Evolutionary conservation across 2,113 vertebrate genomes (phyloP).

Genomic region (Diphyllodes magnificus): DNA sequence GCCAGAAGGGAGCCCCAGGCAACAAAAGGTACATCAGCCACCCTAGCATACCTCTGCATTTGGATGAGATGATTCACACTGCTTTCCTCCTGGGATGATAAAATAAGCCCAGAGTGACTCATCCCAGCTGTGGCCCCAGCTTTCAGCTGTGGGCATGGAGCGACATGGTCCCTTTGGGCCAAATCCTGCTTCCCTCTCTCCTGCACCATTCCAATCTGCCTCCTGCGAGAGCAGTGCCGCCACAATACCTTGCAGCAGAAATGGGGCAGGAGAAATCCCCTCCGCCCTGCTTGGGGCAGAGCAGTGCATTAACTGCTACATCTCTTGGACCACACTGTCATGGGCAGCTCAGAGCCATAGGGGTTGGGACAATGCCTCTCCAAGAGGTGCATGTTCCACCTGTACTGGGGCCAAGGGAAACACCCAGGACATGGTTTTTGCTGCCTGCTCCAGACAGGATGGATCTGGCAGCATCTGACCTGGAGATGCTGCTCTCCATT

Average conservation of each 20-base stretch:
- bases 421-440: accelerated
- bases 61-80: background rate
- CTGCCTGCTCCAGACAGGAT: background rate
- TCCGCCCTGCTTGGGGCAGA: accelerated
- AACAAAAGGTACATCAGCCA: background rate
- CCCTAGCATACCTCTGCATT: background rate
- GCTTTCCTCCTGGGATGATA: background rate
- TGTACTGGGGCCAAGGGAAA: accelerated
- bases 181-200: background rate
- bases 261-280: background rate
- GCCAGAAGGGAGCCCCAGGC: background rate
- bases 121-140: background rate
- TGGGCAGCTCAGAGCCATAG: background rate
- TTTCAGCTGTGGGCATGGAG: background rate
- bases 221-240: background rate
- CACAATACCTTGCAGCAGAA: background rate
- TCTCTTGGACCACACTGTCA: background rate
- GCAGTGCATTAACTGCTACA: accelerated
- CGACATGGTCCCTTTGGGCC: background rate
- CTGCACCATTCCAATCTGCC: background rate
- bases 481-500: background rate
- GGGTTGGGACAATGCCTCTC: accelerated
- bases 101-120: background rate
- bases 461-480: background rate
- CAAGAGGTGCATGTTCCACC: background rate